Percentiles rank a stretch among this genome's conserved stretches.
Conservation (phyloP, 2,113 vertebrate species). For the Gymnorhina tibicen region DNA sequence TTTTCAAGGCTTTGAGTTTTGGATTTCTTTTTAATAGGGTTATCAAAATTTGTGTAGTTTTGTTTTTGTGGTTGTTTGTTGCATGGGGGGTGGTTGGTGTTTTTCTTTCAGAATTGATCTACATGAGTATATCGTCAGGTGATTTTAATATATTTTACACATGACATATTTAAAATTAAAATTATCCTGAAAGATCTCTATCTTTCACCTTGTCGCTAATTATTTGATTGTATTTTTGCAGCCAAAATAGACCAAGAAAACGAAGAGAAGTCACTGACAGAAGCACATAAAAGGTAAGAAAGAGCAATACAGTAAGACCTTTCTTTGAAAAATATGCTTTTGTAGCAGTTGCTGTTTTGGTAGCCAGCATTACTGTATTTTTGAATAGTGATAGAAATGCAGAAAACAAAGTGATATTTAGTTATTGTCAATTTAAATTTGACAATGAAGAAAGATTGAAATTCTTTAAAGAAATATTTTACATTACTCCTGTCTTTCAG, state of each 20-base stretch:
- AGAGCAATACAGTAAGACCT: neutral
- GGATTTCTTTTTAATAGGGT: neutral
- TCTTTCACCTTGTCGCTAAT: neutral
- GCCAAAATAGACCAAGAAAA: constrained; percentile 90
- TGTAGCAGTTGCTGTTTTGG: neutral
- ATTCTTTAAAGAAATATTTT: neutral
- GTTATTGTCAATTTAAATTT: neutral
- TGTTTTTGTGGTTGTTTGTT: neutral
- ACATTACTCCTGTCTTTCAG: neutral
- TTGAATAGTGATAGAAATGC: neutral
- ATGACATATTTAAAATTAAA: neutral
- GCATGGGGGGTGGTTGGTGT: neutral
- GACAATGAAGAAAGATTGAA: neutral
- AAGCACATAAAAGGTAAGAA: constrained; percentile 88
- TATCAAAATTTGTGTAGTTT: neutral
- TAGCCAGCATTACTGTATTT: neutral
- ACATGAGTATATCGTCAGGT: neutral
- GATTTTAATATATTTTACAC: neutral
- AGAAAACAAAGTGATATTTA: neutral
- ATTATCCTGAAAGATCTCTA: neutral
- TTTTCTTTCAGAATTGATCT: neutral
- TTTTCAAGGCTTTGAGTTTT: neutral
- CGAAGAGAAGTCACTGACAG: constrained; percentile 83
- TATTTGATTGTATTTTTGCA: constrained; percentile 61
- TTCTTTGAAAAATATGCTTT: neutral